phyloP scores from a whole-genome alignment of 1,140 invertebrate genomes.

The Meteorus sp. region DNA sequence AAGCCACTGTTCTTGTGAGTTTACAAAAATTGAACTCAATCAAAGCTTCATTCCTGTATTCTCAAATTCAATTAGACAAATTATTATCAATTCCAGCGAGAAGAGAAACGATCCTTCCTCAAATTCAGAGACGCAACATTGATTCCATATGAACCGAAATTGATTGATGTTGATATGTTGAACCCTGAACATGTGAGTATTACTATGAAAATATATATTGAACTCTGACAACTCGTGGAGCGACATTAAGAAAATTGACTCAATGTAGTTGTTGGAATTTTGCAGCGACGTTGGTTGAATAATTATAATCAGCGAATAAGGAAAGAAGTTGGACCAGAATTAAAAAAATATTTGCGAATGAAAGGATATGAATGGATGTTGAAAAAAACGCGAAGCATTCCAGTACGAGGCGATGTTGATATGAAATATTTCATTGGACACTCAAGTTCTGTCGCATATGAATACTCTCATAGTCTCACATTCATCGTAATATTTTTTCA shows the following conservation, averaged over 20 bases:
- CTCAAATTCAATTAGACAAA: conserved; percentile 9
- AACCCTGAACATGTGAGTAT: conserved; percentile 70
- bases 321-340: conserved; percentile 69
- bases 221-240: conserved; percentile 6
- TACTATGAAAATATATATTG: conserved; percentile 6
- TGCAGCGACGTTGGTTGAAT: conserved; percentile 77
- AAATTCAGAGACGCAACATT: conserved; percentile 84
- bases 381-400: conserved; percentile 72
- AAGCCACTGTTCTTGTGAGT: conserved; percentile 55
- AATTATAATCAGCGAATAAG: conserved; percentile 75
- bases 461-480: conserved; percentile 20
- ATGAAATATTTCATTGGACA: conserved; percentile 32
- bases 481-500: conserved; percentile 28
- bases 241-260: conserved; percentile 16
- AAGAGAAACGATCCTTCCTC: conserved; percentile 61
- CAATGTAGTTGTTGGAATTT: conserved; percentile 26
- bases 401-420: conserved; percentile 51
- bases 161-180: conserved; percentile 81
- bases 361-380: conserved; percentile 80
- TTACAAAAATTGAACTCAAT: conserved; percentile 13
- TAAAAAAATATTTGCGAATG: conserved; percentile 68
- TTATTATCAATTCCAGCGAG: conserved; percentile 47
- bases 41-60: conserved; percentile 10
- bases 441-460: conserved; percentile 25
- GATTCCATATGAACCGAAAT: conserved; percentile 89